phyloP scores from a whole-genome alignment of 1,140 invertebrate genomes.

The Rhynchophorus ferrugineus region DNA sequence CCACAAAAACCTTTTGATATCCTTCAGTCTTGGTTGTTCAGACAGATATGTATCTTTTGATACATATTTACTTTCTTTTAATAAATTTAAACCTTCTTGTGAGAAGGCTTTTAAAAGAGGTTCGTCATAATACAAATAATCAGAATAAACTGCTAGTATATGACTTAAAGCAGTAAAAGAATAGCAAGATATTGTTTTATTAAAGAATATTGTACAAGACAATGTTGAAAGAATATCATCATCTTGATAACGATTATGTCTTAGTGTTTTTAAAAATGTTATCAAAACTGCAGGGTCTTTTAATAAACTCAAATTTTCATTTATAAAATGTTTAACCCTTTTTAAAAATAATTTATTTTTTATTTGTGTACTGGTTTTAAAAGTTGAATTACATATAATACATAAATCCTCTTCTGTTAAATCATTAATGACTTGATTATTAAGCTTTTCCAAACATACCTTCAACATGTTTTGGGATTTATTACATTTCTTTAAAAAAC shows the following conservation, averaged over 20 bases:
- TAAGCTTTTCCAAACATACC: slow-evolving; percentile 29
- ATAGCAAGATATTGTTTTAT: slow-evolving; percentile 34
- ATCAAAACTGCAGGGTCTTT: slow-evolving; percentile 36
- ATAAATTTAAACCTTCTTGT: slow-evolving; percentile 22
- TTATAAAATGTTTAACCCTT: slow-evolving; percentile 28
- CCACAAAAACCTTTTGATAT: slow-evolving; percentile 38
- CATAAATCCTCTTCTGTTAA: slow-evolving; percentile 33
- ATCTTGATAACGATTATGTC: slow-evolving; percentile 36
- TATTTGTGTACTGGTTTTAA: slow-evolving; percentile 39
- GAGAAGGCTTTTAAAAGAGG: slow-evolving; percentile 30
- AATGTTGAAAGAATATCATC: slow-evolving; percentile 37
- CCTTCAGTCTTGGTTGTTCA: slow-evolving; percentile 32
- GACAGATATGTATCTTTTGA: slow-evolving; percentile 23
- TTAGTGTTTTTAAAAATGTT: slow-evolving; percentile 36
- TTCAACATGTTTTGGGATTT: slow-evolving; percentile 27
- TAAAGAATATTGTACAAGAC: slow-evolving; percentile 36
- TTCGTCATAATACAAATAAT: slow-evolving; percentile 37
- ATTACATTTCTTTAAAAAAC: slow-evolving; percentile 32
- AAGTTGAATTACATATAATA: slow-evolving; percentile 37
- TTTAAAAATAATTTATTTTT: slow-evolving; percentile 27
- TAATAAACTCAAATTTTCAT: slow-evolving; percentile 34
- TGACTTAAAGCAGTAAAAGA: slow-evolving; percentile 35
- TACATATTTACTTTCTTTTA: slow-evolving; percentile 20
- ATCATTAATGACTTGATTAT: slow-evolving; percentile 22
- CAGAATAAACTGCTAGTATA: slow-evolving; percentile 37